Evolutionary conservation across 2,888 invertebrate genomes (phyloP), one percentile per base, ranked within the genome.

Genomic region (Caenorhabditis imperialis): DNA sequence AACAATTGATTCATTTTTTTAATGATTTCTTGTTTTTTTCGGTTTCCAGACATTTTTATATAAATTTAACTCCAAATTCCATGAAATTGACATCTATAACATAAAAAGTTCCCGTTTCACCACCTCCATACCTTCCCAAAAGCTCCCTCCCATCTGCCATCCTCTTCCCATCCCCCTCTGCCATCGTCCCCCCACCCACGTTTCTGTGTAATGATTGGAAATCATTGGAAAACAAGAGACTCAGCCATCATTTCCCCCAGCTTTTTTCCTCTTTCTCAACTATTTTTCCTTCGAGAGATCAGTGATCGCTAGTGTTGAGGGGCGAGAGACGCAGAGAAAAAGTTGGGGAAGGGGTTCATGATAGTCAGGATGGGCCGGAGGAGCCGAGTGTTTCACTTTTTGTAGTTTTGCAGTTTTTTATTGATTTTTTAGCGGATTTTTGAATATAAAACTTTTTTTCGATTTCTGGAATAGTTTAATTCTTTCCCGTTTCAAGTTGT

Each of bases 341-440:
- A 44, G 62, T 54, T 63, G 30, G 10, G n/a, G n/a, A n/a, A n/a
- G 62, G 37, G 40, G 62, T 63, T 63, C 62, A 53, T 62, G 51
- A 38, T 35, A 47, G 47, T 47, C 54, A 37, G 33, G 48, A 1
- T 51, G 53, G 45, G 53, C 37, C 62, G 27, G 37, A 37, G 45
- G 62, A 30, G 18, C 33, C 60, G 60, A 40, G 53, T 54, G 37
- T 54, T 63, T 63, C 45, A 37, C 18, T 44, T 3, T 23, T n/a
- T n/a, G n/a, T n/a, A n/a, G n/a, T n/a, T n/a, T n/a, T n/a, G n/a
- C n/a, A n/a, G n/a, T n/a, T n/a, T n/a, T n/a, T n/a, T n/a, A n/a
- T n/a, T n/a, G n/a, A n/a, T n/a, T n/a, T n/a, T n/a, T n/a, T n/a
- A n/a, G n/a, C n/a, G n/a, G n/a, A n/a, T n/a, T n/a, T n/a, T n/a